Conservation (phyloP, 2,888 invertebrate genomes). For the Mesorhabditis belari region DNA sequence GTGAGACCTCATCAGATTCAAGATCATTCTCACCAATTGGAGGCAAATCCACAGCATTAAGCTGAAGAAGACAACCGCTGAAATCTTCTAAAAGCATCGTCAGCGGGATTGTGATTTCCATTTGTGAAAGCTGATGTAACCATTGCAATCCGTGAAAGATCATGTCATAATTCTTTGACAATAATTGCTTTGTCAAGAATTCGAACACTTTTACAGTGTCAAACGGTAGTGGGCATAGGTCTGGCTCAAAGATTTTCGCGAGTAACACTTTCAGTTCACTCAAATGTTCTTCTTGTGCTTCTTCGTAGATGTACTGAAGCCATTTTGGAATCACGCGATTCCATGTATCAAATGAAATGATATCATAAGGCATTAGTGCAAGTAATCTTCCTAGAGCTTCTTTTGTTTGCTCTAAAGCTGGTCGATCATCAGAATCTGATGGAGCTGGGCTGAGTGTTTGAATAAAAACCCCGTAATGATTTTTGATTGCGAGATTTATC, state of each 20-base stretch:
- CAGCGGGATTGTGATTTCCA: conserved; percentile 57
- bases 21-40: conserved; percentile 35
- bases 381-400: conserved; percentile 66
- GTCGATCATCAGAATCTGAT: conserved; percentile 68
- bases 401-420: conserved; percentile 72
- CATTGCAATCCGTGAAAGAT: conserved; percentile 62
- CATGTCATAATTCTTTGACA: conserved; percentile 81
- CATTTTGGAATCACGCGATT: conserved; percentile 97
- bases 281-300: conserved; percentile 58
- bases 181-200: conserved; percentile 64
- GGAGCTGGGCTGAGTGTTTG: conserved; percentile 91
- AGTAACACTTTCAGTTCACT: conserved; percentile 74
- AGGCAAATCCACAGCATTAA: conserved; percentile 20
- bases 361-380: conserved; percentile 92
- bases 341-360: conserved; percentile 76
- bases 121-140: conserved; percentile 57
- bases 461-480: conserved; percentile 81
- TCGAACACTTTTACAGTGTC: conserved; percentile 88
- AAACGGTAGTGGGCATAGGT: conserved; percentile 87
- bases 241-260: conserved; percentile 89
- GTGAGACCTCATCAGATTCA: conserved; percentile 43
- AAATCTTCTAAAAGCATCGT: conserved; percentile 55
- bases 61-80: conserved; percentile 20
- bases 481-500: conserved; percentile 74
- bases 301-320: conserved; percentile 62